A percentile compares a stretch with the other conserved stretches of the same genome.
phyloP scores from a whole-genome alignment of 2,113 vertebrate species.

The Pterocles orientalis region DNA sequence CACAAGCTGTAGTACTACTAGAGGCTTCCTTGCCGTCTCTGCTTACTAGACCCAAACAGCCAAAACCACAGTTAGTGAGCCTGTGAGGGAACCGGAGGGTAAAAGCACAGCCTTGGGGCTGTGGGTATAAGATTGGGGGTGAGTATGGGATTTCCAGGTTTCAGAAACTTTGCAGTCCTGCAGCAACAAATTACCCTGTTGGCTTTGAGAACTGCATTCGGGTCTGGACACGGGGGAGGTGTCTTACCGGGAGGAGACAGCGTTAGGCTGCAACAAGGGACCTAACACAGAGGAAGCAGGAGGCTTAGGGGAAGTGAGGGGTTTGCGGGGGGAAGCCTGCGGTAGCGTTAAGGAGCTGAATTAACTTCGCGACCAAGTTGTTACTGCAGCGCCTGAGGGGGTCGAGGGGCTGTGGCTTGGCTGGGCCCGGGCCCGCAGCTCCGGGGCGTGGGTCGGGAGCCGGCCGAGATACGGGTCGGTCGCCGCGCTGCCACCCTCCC shows the following conservation, averaged over 20 bases:
- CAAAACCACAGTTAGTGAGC: no score
- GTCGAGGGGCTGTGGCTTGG: fast-evolving
- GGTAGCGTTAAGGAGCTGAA: fast-evolving
- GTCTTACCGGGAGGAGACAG: fast-evolving
- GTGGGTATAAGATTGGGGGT: fast-evolving
- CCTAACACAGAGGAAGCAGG: no score
- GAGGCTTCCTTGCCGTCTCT: neutral
- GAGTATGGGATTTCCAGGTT: neutral
- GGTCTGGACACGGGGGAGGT: neutral
- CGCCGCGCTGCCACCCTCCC: no score
- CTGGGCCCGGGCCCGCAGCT: neutral
- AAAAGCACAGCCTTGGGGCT: fast-evolving
- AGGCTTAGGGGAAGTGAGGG: fast-evolving
- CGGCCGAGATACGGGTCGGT: no score
- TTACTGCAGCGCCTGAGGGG: neutral
- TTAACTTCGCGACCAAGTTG: fast-evolving
- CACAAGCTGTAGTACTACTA: neutral
- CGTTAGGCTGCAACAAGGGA: neutral
- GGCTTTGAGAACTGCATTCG: neutral
- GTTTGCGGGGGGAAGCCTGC: fast-evolving
- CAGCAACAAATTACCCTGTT: fast-evolving
- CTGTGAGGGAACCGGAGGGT: neutral
- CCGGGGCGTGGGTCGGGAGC: no score
- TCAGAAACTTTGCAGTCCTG: neutral
- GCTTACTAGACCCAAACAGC: neutral